Evolutionary conservation across 2,888 invertebrate species (phyloP).

Genomic region (Hirtodrosophila cameraria): DNA sequence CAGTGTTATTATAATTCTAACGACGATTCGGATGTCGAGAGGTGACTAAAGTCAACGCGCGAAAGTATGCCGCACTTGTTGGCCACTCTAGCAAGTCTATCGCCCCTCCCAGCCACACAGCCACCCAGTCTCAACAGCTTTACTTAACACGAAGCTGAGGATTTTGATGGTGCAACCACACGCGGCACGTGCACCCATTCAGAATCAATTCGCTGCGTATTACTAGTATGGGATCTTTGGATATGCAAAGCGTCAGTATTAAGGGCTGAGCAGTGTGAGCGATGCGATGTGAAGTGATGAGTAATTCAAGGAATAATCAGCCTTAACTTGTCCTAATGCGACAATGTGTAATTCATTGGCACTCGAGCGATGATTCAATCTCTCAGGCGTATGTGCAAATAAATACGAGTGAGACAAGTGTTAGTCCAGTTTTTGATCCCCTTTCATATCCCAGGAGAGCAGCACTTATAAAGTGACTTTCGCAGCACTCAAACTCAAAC

Average conservation of each 20-base stretch:
- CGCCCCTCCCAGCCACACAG: slow-evolving; percentile 7
- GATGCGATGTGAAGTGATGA: slow-evolving; percentile 25
- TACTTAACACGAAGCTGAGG: slow-evolving; percentile 19
- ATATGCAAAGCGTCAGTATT: slow-evolving; percentile 31
- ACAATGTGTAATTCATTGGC: slow-evolving; percentile 59
- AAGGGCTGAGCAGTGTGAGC: slow-evolving; percentile 7
- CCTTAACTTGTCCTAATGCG: slow-evolving; percentile 51
- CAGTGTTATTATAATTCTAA: slow-evolving; percentile 15
- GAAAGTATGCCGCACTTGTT: slow-evolving; percentile 48
- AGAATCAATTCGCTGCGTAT: slow-evolving; percentile 78
- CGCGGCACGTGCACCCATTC: slow-evolving; percentile 76
- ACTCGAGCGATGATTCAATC: slow-evolving; percentile 53
- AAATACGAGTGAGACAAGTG: background rate
- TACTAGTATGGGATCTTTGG: slow-evolving; percentile 21
- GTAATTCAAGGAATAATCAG: slow-evolving; percentile 60
- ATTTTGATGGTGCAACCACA: slow-evolving; percentile 52
- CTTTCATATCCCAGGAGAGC: slow-evolving; percentile 33
- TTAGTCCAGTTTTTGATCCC: slow-evolving; percentile 13
- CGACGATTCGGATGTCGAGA: slow-evolving; percentile 9
- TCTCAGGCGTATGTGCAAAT: slow-evolving; percentile 3
- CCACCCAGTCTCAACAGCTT: too few relatives aligned
- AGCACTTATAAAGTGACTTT: slow-evolving; percentile 59
- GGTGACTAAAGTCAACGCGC: slow-evolving; percentile 35
- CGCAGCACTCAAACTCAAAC: slow-evolving; percentile 53
- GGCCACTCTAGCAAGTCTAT: background rate